Base-by-base conservation (phyloP, 2,888 invertebrate species). In the Drosophila paucipuncta region DNA sequence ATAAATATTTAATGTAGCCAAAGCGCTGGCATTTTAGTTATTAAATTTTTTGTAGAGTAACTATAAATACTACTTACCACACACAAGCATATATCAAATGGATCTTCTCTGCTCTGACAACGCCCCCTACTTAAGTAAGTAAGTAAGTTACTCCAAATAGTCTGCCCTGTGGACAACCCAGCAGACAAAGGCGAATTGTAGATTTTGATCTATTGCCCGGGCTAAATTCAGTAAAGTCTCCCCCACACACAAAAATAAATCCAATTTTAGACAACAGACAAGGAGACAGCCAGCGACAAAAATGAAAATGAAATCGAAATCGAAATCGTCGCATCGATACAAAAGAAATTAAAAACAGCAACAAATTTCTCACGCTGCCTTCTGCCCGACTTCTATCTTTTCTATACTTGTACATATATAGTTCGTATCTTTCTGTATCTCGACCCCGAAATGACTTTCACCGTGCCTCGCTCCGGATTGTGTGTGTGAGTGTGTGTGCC, bases 401-500 rank as follows among this genome's bases (percentile, higher is more conserved):
- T 58, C 30, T 68, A 49, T 67, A 62, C 63, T 52, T 66, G 62
- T 47, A 59, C 72, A 54, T 64, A 68, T 54, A 68, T 50, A 69
- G 65, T 79, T 41, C 60, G 66, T 68, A 68, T 81, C 69, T 78
- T 39, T 76, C 60, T 74, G 55, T 73, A 68, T 73, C 66, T 66
- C 86, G 86, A 88, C 89, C 90, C 90, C 90, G 86, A 90, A 80
- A 73, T 80, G 86, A 86, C 85, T 86, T 86, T 86, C 89, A 76
- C 82, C 83, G 83, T 66, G 72, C 65, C 64, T 75, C 69, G 50
- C 28, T 37, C 31, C 37, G 37, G 52, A 62, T 39, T 31, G 4
- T 59, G 53, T 63, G 53, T 71, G 61, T 64, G n/a, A 35, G n/a
- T 49, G n/a, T 68, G 49, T 52, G 73, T 60, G 54, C 35, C 30